A percentile compares a stretch with the other conserved stretches of the same genome.
These are phyloP conservation scores for Ariolimax columbianus DNA, from an alignment of 2,888 invertebrate genomes.

Conservation along the genomic window DNA sequence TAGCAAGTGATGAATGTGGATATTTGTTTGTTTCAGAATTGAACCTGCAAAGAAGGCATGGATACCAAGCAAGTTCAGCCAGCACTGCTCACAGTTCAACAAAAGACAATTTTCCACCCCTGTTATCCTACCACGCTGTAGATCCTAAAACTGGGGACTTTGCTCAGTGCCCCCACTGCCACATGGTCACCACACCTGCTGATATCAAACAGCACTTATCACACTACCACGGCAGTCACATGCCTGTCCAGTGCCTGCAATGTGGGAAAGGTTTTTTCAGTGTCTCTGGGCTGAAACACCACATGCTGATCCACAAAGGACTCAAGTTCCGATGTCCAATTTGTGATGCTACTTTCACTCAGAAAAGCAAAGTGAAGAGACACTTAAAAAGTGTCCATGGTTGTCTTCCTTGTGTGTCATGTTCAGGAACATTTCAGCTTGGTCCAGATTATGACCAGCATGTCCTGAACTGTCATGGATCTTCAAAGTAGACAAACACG, in stretches of 20 bases:
- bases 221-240: conserved; percentile 18
- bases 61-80: conserved; percentile 18
- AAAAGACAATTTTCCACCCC: background rate
- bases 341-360: conserved; percentile 45
- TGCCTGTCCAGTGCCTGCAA: conserved; percentile 34
- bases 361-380: conserved; percentile 46
- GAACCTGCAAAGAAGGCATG: conserved; percentile 4
- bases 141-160: background rate
- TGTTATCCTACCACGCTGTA: background rate
- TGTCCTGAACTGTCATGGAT: conserved; percentile 24
- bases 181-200: conserved; percentile 10
- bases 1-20: conserved; percentile 26
- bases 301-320: conserved; percentile 32
- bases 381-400: conserved; percentile 37
- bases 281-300: conserved; percentile 38
- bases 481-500: background rate
- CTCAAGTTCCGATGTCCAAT: conserved; percentile 37
- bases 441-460: conserved; percentile 40
- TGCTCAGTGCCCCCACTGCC: conserved; percentile 31
- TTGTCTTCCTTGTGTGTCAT: conserved; percentile 29
- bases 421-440: conserved; percentile 24
- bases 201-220: conserved; percentile 44
- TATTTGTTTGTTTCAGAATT: conserved; percentile 23
- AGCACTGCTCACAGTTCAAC: background rate
- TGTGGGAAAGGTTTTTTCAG: conserved; percentile 48